Percentiles rank a stretch among this genome's conserved stretches.
Evolutionary conservation across 2,113 vertebrate genomes (phyloP).

Genomic region (Garra rufa): DNA sequence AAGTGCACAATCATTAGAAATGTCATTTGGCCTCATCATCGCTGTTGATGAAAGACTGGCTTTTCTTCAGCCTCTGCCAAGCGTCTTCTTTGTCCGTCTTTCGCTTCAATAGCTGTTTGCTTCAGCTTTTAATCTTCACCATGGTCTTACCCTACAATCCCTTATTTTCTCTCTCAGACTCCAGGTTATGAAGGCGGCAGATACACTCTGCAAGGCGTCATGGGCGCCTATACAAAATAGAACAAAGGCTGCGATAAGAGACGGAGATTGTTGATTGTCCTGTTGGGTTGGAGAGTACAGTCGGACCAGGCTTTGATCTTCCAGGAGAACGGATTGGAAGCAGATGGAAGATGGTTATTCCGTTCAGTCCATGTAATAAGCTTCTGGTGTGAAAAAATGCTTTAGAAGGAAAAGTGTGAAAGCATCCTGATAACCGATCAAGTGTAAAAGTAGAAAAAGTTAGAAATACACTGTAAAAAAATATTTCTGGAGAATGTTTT

Average conservation of each 20-base stretch:
- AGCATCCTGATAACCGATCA: not conserved
- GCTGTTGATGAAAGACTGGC: slow-evolving; percentile 50
- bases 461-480: not conserved
- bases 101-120: slow-evolving; percentile 29
- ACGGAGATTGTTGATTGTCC: slow-evolving; percentile 20
- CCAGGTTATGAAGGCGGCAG: not conserved
- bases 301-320: slow-evolving; percentile 7
- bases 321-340: not conserved
- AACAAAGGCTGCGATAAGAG: slow-evolving; percentile 34
- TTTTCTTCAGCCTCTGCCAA: slow-evolving; percentile 32
- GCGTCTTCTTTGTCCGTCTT: slow-evolving; percentile 22
- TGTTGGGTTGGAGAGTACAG: slow-evolving; percentile 11
- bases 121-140: slow-evolving; percentile 47
- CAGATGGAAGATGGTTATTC: not conserved
- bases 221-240: slow-evolving; percentile 1
- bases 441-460: not conserved
- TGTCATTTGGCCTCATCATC: slow-evolving; percentile 50
- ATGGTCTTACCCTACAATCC: slow-evolving; percentile 9
- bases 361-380: not conserved
- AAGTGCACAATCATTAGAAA: slow-evolving; percentile 56
- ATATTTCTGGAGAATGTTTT: too few species aligned
- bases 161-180: not conserved
- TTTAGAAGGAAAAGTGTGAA: not conserved
- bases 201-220: slow-evolving; percentile 30
- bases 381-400: not conserved